phyloP scores from a whole-genome alignment of 2,888 invertebrate genomes.

The Torymus texanus region DNA sequence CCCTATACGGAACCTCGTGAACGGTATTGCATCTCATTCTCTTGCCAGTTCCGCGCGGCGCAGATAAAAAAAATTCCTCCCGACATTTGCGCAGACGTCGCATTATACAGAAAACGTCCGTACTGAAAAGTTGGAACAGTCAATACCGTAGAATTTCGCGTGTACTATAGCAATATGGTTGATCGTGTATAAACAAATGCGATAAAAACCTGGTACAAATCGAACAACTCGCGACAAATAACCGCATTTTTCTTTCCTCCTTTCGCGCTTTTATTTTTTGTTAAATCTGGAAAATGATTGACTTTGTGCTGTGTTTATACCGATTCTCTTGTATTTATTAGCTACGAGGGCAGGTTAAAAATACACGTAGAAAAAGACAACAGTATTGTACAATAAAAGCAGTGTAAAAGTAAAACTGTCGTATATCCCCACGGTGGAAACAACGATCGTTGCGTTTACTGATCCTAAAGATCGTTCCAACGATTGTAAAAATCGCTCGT shows the following conservation, averaged over 20 bases:
- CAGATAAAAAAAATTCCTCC: not conserved
- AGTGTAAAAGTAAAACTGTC: constrained; percentile 12
- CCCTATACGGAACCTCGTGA: constrained; percentile 1
- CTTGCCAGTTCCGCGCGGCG: too few relatives aligned
- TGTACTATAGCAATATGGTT: constrained; percentile 13
- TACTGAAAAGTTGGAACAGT: too few relatives aligned
- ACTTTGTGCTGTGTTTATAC: constrained; percentile 23
- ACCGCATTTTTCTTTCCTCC: not conserved
- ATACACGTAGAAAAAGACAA: constrained; percentile 55
- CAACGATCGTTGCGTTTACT: constrained; percentile 13
- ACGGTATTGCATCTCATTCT: not conserved
- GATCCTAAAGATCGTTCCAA: not conserved
- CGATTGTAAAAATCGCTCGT: constrained; percentile 1
- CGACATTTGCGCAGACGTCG: not conserved
- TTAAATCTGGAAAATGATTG: constrained; percentile 26
- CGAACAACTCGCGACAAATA: constrained; percentile 30
- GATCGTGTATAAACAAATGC: constrained; percentile 20
- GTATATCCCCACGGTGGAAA: not conserved
- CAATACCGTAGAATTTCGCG: constrained; percentile 15
- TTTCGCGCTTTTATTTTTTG: not conserved
- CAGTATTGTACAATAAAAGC: constrained; percentile 8
- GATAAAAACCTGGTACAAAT: constrained; percentile 23
- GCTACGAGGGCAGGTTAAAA: not conserved
- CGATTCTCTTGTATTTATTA: not conserved
- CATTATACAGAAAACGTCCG: not conserved